Percentiles rank a stretch among this genome's conserved stretches.
Evolutionary conservation across 2,113 vertebrate genomes (phyloP).

Genomic region (Micronisus gabar): DNA sequence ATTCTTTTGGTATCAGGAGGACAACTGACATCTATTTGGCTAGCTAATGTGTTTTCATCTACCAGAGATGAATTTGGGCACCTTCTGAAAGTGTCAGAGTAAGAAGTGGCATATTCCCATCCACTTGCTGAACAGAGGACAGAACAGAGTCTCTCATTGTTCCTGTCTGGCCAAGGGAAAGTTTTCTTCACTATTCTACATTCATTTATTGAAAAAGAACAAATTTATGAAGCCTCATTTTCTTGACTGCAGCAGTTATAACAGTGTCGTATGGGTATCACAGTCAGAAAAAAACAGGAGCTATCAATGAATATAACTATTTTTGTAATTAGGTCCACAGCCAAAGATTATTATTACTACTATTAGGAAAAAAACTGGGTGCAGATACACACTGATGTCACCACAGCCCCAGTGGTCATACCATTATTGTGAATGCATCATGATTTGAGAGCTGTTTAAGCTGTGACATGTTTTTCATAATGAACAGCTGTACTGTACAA

Average conservation of each 20-base stretch:
- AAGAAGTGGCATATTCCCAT: background rate
- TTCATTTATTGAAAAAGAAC: background rate
- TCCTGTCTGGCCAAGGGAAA: background rate
- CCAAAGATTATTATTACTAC: background rate
- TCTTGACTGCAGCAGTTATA: background rate
- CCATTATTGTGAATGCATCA: background rate
- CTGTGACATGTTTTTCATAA: background rate
- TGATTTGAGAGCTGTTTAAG: background rate
- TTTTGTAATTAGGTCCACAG: background rate
- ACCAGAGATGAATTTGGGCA: background rate
- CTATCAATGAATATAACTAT: background rate
- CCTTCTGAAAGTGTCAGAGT: background rate
- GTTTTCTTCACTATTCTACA: background rate
- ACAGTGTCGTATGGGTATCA: background rate
- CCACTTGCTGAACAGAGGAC: background rate
- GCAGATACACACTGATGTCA: background rate
- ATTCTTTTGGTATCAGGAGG: background rate
- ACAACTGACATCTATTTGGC: background rate
- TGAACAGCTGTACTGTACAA: background rate
- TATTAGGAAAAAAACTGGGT: background rate
- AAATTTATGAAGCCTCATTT: background rate
- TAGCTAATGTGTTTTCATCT: background rate
- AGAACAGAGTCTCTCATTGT: background rate
- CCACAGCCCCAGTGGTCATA: background rate
- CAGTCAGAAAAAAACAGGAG: background rate